Percentiles rank a stretch among this genome's conserved stretches.
Evolutionary conservation across 1,140 invertebrate genomes (phyloP).

Genomic region (Trichoplusia ni): DNA sequence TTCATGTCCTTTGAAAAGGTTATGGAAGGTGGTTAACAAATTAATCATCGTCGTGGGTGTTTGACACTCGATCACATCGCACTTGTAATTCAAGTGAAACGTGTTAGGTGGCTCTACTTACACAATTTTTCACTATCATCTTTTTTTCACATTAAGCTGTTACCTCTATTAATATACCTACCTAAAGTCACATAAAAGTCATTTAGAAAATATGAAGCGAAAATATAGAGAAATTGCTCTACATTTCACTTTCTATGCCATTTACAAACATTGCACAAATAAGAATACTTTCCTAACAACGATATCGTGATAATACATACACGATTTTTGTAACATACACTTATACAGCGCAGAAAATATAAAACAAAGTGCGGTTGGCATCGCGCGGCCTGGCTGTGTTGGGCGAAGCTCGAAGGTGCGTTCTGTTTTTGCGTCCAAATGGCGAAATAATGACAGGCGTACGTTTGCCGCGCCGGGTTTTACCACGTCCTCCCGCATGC

Average conservation of each 20-base stretch:
- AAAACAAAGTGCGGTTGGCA: neutral
- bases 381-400: neutral
- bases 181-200: no score
- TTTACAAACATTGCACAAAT: no score
- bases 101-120: slow-evolving; percentile 5
- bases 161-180: no score
- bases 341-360: slow-evolving; percentile 21
- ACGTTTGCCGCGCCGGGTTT: slow-evolving; percentile 46
- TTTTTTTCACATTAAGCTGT: no score
- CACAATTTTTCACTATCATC: neutral
- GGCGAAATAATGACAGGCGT: slow-evolving; percentile 74
- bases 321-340: slow-evolving; percentile 5
- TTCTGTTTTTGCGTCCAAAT: slow-evolving; percentile 73
- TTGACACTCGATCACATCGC: slow-evolving; percentile 14
- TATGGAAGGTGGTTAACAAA: neutral
- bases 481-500: slow-evolving; percentile 57
- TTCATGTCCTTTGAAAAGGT: neutral
- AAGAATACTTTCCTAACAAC: no score
- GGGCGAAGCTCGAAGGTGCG: slow-evolving; percentile 50
- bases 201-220: no score
- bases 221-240: no score
- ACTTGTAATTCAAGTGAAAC: neutral
- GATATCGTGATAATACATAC: neutral
- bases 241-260: no score
- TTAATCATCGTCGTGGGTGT: slow-evolving; percentile 1